Conservation (phyloP, 2,888 invertebrate species). For the Apodemia hepburni region DNA sequence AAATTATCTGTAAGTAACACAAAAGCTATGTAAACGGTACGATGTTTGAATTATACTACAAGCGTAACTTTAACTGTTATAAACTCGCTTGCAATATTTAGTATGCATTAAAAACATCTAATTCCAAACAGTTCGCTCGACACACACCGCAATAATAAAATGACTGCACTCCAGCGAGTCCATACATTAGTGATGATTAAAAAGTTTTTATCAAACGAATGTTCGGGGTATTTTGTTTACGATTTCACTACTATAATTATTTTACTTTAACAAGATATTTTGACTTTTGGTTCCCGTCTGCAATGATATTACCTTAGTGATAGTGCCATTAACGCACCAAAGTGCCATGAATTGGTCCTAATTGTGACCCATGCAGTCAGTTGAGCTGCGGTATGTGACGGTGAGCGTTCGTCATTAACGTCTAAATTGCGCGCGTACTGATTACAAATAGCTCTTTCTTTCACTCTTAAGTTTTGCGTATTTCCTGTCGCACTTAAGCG, state of each 20-base stretch:
- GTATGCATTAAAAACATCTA: constrained; percentile 15
- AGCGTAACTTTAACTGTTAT: constrained; percentile 5
- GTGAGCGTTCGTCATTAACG: too few species aligned
- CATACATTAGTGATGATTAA: constrained; percentile 6
- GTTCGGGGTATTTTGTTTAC: not conserved
- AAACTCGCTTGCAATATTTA: constrained; percentile 12
- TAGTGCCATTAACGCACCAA: too few species aligned
- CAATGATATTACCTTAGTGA: too few species aligned
- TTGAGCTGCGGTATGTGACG: too few species aligned
- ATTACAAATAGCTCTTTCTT: too few species aligned
- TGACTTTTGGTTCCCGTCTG: not conserved
- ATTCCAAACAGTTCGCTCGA: not conserved
- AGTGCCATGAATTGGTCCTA: too few species aligned
- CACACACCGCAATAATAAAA: constrained; percentile 4
- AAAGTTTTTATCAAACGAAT: constrained; percentile 13
- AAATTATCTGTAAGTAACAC: not conserved
- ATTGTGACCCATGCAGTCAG: too few species aligned
- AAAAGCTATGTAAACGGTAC: not conserved
- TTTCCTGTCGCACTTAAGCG: too few species aligned
- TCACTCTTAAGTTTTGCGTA: too few species aligned
- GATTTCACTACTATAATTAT: not conserved
- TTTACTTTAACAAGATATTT: not conserved
- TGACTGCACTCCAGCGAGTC: not conserved
- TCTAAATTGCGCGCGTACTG: too few species aligned
- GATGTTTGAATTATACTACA: constrained; percentile 2